A percentile compares a stretch with the other conserved stretches of the same genome.
Conservation (phyloP, 1,140 invertebrate species). For the Augochlora pura region DNA sequence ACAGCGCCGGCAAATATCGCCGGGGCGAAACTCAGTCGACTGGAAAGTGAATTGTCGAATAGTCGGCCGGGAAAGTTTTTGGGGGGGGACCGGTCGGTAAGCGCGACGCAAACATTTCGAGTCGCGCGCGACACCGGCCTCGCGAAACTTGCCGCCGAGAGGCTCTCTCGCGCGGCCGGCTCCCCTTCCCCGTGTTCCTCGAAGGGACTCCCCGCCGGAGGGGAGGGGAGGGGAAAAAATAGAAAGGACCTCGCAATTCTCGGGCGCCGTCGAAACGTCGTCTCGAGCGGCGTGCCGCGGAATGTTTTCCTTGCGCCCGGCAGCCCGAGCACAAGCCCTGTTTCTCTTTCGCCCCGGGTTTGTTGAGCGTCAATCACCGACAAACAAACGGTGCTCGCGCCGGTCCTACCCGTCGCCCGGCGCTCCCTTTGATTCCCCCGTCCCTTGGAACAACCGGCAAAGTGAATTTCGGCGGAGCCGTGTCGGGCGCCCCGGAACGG, state of each 20-base stretch:
- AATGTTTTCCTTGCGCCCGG: neutral
- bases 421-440: neutral
- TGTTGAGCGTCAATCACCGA: neutral
- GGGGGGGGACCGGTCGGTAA: neutral
- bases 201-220: too few relatives aligned
- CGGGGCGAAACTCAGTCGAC: neutral
- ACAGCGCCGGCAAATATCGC: neutral
- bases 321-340: too few relatives aligned
- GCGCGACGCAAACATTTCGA: neutral
- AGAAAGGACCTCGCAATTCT: too few relatives aligned
- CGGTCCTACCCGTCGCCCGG: neutral
- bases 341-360: neutral
- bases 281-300: too few relatives aligned
- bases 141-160: too few relatives aligned
- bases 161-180: too few relatives aligned
- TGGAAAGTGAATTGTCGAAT: constrained; percentile 1
- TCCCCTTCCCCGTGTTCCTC: too few relatives aligned
- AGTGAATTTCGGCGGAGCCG: neutral
- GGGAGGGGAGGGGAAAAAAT: too few relatives aligned
- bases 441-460: constrained; percentile 3
- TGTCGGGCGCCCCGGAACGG: neutral
- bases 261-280: too few relatives aligned
- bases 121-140: neutral
- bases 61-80: neutral
- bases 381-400: neutral